Conservation (phyloP, 2,888 invertebrate genomes). For the Diarsia mendica region DNA sequence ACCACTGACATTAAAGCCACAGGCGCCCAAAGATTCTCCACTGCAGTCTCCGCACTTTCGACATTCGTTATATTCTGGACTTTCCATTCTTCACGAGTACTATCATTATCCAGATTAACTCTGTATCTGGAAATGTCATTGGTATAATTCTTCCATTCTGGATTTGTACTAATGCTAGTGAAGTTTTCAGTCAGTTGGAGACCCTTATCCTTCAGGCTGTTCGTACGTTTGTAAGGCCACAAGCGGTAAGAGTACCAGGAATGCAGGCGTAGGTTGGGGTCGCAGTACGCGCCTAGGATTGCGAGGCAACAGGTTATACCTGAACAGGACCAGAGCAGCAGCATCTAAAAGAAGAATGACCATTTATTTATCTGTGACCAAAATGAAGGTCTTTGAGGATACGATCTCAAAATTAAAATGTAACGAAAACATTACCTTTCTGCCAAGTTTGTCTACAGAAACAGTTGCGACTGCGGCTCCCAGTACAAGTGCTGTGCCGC, state of each 20-base stretch:
- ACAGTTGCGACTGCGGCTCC: conserved; percentile 84
- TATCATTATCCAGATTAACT: conserved; percentile 67
- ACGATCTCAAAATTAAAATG: background rate
- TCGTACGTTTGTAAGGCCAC: conserved; percentile 76
- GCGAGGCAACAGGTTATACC: conserved; percentile 86
- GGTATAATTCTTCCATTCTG: conserved; percentile 69
- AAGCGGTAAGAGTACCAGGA: conserved; percentile 81
- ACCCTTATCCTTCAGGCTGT: conserved; percentile 68
- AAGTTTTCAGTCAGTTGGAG: conserved; percentile 64
- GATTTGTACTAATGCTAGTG: conserved; percentile 48
- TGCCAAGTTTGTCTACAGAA: conserved; percentile 83
- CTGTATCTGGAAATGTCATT: conserved; percentile 65
- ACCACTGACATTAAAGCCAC: conserved; percentile 82
- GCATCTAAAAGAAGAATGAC: conserved; percentile 75
- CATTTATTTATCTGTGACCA: background rate
- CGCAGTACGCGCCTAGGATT: conserved; percentile 84
- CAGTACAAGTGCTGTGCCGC: conserved; percentile 83
- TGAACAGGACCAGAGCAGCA: conserved; percentile 85
- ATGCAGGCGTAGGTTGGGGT: conserved; percentile 81
- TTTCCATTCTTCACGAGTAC: conserved; percentile 69
- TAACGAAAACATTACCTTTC: conserved; percentile 76
- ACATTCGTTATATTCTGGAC: conserved; percentile 64
- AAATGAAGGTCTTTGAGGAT: no score
- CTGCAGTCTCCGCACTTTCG: conserved; percentile 65
- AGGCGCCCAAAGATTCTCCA: conserved; percentile 80